Conservation (phyloP, 2,113 vertebrate species). For the Lycaon pictus region DNA sequence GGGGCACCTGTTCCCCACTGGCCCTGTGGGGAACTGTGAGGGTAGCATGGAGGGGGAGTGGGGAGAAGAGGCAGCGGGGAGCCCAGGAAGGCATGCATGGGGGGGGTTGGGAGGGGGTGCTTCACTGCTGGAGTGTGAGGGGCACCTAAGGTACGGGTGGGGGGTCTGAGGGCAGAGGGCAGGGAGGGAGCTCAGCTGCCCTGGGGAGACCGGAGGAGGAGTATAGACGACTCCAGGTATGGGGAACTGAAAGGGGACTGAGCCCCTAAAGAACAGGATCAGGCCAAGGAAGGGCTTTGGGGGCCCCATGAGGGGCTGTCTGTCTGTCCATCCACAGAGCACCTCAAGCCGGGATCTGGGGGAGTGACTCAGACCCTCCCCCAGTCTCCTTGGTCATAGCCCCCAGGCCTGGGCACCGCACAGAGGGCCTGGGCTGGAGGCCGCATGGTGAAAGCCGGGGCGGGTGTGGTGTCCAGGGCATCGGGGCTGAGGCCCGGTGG, state of each 20-base stretch:
- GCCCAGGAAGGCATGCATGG: not conserved
- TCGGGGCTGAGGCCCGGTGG: conserved; percentile 76
- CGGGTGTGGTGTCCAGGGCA: conserved; percentile 80
- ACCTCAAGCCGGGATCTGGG: not conserved
- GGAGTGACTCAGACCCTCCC: not conserved
- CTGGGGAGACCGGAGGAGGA: no score
- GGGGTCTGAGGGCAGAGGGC: no score
- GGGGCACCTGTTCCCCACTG: not conserved
- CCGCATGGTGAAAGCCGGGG: conserved; percentile 85
- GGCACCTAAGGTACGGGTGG: not conserved
- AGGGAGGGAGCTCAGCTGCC: not conserved
- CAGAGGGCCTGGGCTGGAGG: conserved; percentile 84
- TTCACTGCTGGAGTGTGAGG: not conserved
- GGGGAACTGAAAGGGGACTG: not conserved
- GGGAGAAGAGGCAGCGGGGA: not conserved
- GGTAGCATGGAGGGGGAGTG: not conserved
- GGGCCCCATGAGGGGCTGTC: not conserved
- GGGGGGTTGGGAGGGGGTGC: not conserved
- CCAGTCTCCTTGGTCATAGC: not conserved
- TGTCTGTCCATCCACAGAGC: not conserved
- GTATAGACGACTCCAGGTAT: rapidly evolving
- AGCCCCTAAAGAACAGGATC: not conserved
- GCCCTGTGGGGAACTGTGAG: not conserved
- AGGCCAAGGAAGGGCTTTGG: not conserved
- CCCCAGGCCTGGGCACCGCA: conserved; percentile 67